These are phyloP conservation scores for Halichoerus grypus DNA, from an alignment of 2,113 vertebrate species.

Conservation along the genomic window DNA sequence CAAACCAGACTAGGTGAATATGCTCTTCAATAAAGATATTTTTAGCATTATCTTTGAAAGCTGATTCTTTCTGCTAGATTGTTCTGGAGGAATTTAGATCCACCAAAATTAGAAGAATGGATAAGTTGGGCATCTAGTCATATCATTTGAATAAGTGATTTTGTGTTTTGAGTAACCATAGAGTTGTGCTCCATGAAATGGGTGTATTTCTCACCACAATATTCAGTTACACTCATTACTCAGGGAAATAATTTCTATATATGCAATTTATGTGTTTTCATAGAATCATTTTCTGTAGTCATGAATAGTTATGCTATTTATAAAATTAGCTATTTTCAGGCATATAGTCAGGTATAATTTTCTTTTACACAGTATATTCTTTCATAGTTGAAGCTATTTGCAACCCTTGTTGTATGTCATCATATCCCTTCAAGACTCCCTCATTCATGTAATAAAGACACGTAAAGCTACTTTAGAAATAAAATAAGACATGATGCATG, in stretches of 20 bases:
- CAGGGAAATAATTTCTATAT: neutral
- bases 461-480: neutral
- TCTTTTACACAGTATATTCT: neutral
- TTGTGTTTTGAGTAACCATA: neutral
- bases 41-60: neutral
- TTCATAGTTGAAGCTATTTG: constrained; percentile 23
- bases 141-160: neutral
- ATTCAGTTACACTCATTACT: neutral
- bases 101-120: neutral
- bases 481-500: neutral
- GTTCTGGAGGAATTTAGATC: neutral
- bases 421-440: neutral
- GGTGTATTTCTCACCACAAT: neutral
- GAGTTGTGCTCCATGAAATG: neutral
- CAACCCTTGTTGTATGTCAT: neutral
- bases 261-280: neutral
- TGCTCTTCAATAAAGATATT: neutral
- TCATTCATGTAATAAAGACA: neutral
- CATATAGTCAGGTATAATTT: neutral
- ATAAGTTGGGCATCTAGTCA: neutral
- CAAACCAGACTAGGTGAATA: neutral
- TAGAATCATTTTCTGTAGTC: neutral
- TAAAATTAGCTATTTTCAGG: constrained; percentile 11
- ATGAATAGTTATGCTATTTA: neutral
- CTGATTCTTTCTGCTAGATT: neutral